These are phyloP conservation scores for Galerucella nymphaeae DNA, from an alignment of 2,888 invertebrate species.

Conservation along the genomic window DNA sequence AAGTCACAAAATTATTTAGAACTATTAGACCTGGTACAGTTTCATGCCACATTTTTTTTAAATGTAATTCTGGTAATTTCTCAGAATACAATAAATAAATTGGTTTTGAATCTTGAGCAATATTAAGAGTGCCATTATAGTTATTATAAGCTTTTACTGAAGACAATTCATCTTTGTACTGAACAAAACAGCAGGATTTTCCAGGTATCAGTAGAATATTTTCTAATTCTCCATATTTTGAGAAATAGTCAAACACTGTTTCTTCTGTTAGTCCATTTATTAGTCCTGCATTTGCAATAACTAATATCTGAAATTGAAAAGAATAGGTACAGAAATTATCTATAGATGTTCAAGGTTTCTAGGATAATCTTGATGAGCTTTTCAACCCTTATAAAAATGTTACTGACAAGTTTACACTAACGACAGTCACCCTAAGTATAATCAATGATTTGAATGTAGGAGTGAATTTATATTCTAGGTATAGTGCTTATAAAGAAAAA, in stretches of 20 bases:
- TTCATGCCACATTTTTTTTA: constrained; percentile 58
- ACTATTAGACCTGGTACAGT: constrained; percentile 78
- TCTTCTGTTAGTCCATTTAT: constrained; percentile 81
- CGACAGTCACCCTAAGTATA: no score
- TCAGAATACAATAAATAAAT: constrained; percentile 76
- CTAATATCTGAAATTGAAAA: constrained; percentile 70
- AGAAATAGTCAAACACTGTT: constrained; percentile 69
- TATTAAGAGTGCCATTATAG: constrained; percentile 71
- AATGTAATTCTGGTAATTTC: constrained; percentile 53
- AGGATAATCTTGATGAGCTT: no score
- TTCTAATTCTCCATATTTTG: constrained; percentile 68
- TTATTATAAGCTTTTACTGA: constrained; percentile 70
- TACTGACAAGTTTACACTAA: no score
- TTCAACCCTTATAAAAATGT: no score
- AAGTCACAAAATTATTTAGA: constrained; percentile 77
- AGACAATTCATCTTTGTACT: constrained; percentile 67
- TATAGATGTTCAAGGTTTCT: no score
- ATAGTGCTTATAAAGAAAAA: no score
- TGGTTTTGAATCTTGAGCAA: constrained; percentile 70
- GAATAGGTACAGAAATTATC: not conserved
- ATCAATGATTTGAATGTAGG: no score
- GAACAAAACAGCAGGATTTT: constrained; percentile 85
- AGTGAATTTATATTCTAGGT: no score
- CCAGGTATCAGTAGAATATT: constrained; percentile 78
- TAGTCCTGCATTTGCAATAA: constrained; percentile 89